A percentile compares a stretch with the other conserved stretches of the same genome.
Conservation (phyloP, 2,888 invertebrate species). For the Atrina japonica region DNA sequence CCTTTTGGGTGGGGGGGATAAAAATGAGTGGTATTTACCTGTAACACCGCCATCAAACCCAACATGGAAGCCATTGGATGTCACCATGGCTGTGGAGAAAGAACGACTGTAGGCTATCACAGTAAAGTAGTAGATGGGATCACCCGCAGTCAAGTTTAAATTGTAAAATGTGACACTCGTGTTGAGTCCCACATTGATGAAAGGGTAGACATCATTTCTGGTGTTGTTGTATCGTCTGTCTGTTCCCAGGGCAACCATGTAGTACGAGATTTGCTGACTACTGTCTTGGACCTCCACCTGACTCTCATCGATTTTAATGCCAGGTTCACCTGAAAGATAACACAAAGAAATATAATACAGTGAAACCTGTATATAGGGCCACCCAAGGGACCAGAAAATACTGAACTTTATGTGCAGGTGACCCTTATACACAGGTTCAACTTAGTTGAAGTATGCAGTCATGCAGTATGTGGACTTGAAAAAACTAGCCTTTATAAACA, state of each 20-base stretch:
- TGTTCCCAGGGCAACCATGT: constrained; percentile 65
- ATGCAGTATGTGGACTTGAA: neutral
- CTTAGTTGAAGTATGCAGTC: no score
- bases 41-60: constrained; percentile 56
- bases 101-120: constrained; percentile 61
- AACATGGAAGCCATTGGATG: constrained; percentile 64
- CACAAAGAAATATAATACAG: neutral
- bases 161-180: constrained; percentile 58
- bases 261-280: constrained; percentile 56
- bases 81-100: constrained; percentile 52
- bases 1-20: no score
- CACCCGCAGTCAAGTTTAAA: constrained; percentile 51
- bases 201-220: constrained; percentile 61
- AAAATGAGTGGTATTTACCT: constrained; percentile 44
- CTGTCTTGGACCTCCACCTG: constrained; percentile 28
- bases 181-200: constrained; percentile 59
- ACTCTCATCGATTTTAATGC: constrained; percentile 37
- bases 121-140: constrained; percentile 63
- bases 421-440: no score
- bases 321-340: constrained; percentile 48
- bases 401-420: no score
- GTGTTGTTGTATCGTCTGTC: constrained; percentile 62
- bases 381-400: no score
- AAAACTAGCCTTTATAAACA: no score
- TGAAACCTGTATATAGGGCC: no score